Evolutionary conservation across 2,797 vertebrate species (phyloP), one percentile per base, ranked within the genome.

Genomic region (Myripristis jacobus): DNA sequence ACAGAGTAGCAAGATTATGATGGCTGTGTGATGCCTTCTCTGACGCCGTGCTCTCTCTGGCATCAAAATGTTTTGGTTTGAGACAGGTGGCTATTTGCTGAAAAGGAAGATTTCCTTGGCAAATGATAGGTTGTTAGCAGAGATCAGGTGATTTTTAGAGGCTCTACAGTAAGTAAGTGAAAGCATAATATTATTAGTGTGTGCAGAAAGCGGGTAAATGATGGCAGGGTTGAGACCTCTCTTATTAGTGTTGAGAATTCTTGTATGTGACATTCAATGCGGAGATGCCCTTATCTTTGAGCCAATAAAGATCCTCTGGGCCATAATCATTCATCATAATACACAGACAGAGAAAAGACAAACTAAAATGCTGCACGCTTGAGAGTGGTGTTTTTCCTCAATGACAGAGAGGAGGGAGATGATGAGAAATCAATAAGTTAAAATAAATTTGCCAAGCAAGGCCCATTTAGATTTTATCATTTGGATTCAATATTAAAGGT

Each of bases 401-500:
- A 73, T 81, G 85, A 86, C 81, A 63, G 54, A 75, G 74, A 60
- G 66, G 73, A 50, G 53, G 56, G 27, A 88, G 85, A 84, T 82
- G 75, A 92, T 90, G 87, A 90, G 70, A 79, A 89, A 92, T 92
- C 89, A 89, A 92, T 92, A 88, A 70, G 78, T 82, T 83, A 67
- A 88, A 87, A 90, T 91, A 77, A 83, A 87, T 87, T 85, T 85
- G 87, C 85, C 87, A 87, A 91, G 79, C 75, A 82, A 70, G 78
- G 55, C 80, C 90, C 88, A 82, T 92, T 91, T 90, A 91, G 89
- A 90, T 90, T 91, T 88, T 89, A 89, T 88, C 83, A 65, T 89
- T 82, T 74, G 70, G 83, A 84, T 90, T 91, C 85, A 85, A 92
- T 90, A 91, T 88, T 90, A 91, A 93, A 93, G 91, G 91, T 92